Base-by-base conservation (phyloP, 2,888 invertebrate species). In the Cephus runcator region DNA sequence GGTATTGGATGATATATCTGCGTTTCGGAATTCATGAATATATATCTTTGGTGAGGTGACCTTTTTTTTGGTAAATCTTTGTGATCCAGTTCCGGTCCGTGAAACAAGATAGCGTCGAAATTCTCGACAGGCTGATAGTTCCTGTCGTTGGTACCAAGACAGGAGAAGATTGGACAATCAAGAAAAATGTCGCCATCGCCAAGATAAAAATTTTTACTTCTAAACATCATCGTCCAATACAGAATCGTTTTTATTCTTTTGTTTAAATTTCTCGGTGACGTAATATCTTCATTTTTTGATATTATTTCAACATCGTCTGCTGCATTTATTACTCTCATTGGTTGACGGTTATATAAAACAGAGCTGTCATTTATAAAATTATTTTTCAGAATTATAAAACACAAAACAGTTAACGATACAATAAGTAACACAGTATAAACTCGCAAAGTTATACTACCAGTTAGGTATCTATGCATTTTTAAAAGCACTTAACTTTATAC, bases 191-290 rank as follows among this genome's bases (percentile, higher is more conserved):
- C 78, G 12, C 80, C 80, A 4, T 35, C 30, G 31, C 80, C 80
- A 36, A 80, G 69, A 75, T 78, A 75, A 56, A 80, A 78, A 34
- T 78, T 71, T 36, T 75, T 73, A 33, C 76, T 76, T 2, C 0
- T 34, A 30, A 78, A 78, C 80, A 80, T 78, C 15, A 33, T 76
- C 74, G 76, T 80, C 80, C 80, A 80, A 69, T 76, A 80, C 11
- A 80, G 76, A 23, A 80, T 80, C 4, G 76, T 80, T 40, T 40
- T 40, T 15, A 40, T 15, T 40, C 4, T 40, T 40, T 40, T 15
- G 1, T 6, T 40, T 40, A 6, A 40, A 40, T 15, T 40, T 15
- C 15, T 15, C 15, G 15, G 15, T 40, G 15, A 40, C 6, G 40
- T 15, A 15, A 15, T 40, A 15, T 40, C 15, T 15, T 40, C 4